Base-by-base conservation (phyloP, 1,140 invertebrate genomes). In the Dendroctonus valens region DNA sequence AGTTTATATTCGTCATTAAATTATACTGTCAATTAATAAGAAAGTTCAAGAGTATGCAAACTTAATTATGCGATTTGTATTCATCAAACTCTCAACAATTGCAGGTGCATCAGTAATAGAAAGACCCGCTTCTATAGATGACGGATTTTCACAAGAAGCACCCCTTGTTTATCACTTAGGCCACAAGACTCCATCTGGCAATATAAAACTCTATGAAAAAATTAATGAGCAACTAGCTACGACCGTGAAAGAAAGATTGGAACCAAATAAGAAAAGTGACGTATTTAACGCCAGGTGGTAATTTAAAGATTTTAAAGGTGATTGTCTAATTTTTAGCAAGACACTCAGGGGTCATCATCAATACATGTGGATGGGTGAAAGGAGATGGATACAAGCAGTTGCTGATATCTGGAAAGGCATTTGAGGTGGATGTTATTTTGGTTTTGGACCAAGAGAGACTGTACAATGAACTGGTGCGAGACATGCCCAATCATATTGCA, bases 281-380 rank as follows among this genome's bases (percentile, higher is more conserved):
- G 44, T 46, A 11, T 26, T 26, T 46, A 4, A n/a, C 46, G 5
- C 26, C 11, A 44, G 7, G 14, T 46, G 7, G 7, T 11, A 58
- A 59, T 46, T 44, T 14, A 46, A 15, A 1, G 7, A 39, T 54
- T 49, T 14, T 57, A 40, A 53, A 9, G 65, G 68, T 62, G 49
- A 57, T 9, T 60, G 0, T 65, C 38, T 9, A 0, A 26, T n/a
- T 69, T 78, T 72, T 75, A 91, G 91, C 90, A 0, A 89, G 90
- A 76, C 83, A 84, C 48, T 97, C 95, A 39, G 97, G 97, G n/a
- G 91, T 94, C 2, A 89, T 99, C 41, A 96, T 99, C 55, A 99
- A 99, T 77, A 99, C 97, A 0, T 97, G 95, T 75, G 97, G 97
- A 1, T 99, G 96, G 96, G 88, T 98, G 0, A 95, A 96, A 81